Conservation (phyloP, 2,888 invertebrate genomes). For the Nomada fucata region DNA sequence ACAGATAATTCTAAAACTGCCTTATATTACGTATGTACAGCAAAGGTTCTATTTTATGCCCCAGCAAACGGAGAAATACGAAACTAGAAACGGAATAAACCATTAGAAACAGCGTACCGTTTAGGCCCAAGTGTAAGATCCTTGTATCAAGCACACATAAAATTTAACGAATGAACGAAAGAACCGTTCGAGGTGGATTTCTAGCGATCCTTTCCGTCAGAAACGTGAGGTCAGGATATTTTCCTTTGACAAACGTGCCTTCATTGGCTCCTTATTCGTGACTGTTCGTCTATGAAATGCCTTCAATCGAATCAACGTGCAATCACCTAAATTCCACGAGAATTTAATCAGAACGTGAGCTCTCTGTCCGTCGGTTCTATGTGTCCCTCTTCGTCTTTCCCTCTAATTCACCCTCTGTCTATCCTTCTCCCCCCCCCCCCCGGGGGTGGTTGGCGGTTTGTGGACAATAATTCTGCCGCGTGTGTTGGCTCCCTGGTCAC, state of each 20-base stretch:
- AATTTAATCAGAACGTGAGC: slow-evolving; percentile 80
- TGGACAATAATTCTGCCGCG: slow-evolving; percentile 75
- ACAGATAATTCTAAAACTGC: too few species aligned
- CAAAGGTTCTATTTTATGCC: not conserved
- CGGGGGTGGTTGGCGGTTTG: slow-evolving; percentile 42
- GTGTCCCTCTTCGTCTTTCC: slow-evolving; percentile 28
- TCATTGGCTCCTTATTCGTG: slow-evolving; percentile 78
- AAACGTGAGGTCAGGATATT: slow-evolving; percentile 67
- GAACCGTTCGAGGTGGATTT: slow-evolving; percentile 52
- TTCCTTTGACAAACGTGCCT: slow-evolving; percentile 72
- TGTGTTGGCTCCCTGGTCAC: slow-evolving; percentile 76
- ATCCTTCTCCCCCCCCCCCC: slow-evolving; percentile 3
- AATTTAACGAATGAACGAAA: slow-evolving; percentile 19
- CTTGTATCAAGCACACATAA: not conserved
- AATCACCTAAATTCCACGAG: slow-evolving; percentile 78
- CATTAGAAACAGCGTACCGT: not conserved
- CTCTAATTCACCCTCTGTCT: slow-evolving; percentile 25
- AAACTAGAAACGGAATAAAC: not conserved
- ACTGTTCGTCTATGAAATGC: slow-evolving; percentile 79
- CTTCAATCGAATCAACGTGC: slow-evolving; percentile 78
- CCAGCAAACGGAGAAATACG: not conserved
- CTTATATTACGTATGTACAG: not conserved
- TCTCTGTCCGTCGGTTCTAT: slow-evolving; percentile 60
- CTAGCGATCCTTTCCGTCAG: slow-evolving; percentile 45
- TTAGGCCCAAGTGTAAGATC: not conserved